Conservation (phyloP, 2,113 vertebrate genomes). For the Solea senegalensis region DNA sequence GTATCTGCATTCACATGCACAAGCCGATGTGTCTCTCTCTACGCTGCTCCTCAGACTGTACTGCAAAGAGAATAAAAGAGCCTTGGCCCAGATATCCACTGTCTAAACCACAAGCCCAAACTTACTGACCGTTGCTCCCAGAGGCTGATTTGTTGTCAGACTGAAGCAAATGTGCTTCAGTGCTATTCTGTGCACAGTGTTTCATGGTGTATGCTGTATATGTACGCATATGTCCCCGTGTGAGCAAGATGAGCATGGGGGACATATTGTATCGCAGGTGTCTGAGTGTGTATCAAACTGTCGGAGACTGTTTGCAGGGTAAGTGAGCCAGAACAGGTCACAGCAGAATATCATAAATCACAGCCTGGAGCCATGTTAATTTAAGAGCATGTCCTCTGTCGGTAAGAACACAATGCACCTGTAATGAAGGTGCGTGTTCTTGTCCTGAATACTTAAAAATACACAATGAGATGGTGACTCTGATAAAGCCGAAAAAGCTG, state of each 20-base stretch:
- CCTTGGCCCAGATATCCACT: too few species aligned
- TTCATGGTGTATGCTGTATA: not conserved
- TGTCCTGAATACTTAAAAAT: slow-evolving; percentile 22
- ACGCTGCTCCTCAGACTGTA: too few species aligned
- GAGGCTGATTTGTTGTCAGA: not conserved
- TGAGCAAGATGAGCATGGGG: not conserved
- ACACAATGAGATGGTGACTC: not conserved
- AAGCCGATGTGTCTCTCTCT: too few species aligned
- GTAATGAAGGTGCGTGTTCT: slow-evolving; percentile 31
- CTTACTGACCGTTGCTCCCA: too few species aligned
- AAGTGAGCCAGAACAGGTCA: slow-evolving; percentile 30
- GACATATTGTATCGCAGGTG: not conserved
- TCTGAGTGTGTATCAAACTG: slow-evolving; percentile 5
- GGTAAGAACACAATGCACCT: slow-evolving; percentile 18
- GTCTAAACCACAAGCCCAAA: too few species aligned
- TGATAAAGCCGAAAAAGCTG: not conserved
- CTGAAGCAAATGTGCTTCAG: too few species aligned
- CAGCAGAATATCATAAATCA: slow-evolving; percentile 45
- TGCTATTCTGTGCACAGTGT: too few species aligned
- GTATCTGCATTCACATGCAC: too few species aligned
- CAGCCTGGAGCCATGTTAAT: slow-evolving; percentile 40
- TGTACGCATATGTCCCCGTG: not conserved
- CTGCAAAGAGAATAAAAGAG: too few species aligned
- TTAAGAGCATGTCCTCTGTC: slow-evolving; percentile 33
- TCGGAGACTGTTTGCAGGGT: not conserved